phyloP scores from a whole-genome alignment of 2,888 invertebrate genomes.

The Subacronicta megacephala region DNA sequence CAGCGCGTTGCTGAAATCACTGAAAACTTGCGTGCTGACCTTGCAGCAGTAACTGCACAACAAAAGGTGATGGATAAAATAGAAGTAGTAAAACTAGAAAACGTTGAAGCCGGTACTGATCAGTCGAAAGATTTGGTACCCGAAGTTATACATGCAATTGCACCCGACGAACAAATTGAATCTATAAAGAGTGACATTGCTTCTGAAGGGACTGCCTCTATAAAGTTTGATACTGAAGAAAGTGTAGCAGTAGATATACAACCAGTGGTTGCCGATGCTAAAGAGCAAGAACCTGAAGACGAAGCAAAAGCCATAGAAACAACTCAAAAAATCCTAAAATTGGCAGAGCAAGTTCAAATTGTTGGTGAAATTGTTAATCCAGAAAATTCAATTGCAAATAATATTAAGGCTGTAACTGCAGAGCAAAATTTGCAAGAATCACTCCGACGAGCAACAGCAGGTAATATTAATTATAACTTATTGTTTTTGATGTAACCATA shows the following conservation, averaged over 20 bases:
- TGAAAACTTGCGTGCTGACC: constrained; percentile 48
- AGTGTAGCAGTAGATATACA: background rate
- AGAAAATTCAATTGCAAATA: constrained; percentile 16
- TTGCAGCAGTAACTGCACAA: constrained; percentile 29
- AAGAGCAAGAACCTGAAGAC: constrained; percentile 5
- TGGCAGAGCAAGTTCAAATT: background rate
- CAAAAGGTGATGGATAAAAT: constrained; percentile 21
- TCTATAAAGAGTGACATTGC: too few species aligned
- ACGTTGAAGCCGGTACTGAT: background rate
- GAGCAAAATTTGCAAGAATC: constrained; percentile 15
- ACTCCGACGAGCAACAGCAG: constrained; percentile 19
- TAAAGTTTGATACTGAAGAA: constrained; percentile 1
- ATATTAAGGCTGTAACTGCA: background rate
- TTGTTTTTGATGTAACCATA: constrained; percentile 1
- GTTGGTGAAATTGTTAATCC: background rate
- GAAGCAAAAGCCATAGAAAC: background rate
- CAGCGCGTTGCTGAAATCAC: constrained; percentile 44
- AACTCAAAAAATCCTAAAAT: constrained; percentile 3
- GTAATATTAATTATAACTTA: constrained; percentile 29
- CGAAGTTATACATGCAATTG: constrained; percentile 1
- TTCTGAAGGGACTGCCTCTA: too few species aligned
- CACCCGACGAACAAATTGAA: background rate
- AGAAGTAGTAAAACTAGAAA: constrained; percentile 20
- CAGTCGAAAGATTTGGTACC: constrained; percentile 6
- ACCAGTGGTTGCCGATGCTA: background rate